phyloP scores from a whole-genome alignment of 2,797 vertebrate species.

The Tadarida brasiliensis region DNA sequence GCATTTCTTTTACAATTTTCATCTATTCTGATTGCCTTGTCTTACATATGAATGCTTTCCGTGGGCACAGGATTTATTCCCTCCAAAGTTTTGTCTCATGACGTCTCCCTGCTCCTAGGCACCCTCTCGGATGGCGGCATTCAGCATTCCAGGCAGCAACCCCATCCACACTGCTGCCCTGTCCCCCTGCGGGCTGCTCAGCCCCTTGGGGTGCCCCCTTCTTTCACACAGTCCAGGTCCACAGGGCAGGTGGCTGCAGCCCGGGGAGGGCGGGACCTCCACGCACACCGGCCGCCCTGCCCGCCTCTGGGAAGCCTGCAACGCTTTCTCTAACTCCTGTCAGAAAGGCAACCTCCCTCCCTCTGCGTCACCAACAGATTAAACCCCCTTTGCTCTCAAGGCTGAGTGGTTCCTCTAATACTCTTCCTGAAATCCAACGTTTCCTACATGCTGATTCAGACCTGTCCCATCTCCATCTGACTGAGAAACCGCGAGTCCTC shows the following conservation, averaged over 20 bases:
- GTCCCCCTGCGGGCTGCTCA: background rate
- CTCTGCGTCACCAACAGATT: slow-evolving; percentile 30
- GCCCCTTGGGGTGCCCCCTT: background rate
- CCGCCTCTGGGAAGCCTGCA: background rate
- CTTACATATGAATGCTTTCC: background rate
- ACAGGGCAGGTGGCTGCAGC: background rate
- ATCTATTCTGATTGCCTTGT: background rate
- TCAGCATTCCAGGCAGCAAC: background rate
- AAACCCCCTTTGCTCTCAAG: slow-evolving; percentile 29
- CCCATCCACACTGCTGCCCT: rapidly evolving
- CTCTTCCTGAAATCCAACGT: background rate
- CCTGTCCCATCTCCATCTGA: background rate
- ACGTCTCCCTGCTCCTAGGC: background rate
- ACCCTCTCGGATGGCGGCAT: background rate
- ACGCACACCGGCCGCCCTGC: background rate
- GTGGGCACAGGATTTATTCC: background rate
- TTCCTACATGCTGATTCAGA: background rate
- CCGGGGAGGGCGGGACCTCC: background rate
- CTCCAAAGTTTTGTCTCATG: background rate
- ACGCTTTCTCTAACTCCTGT: slow-evolving; percentile 30
- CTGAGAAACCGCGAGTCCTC: background rate
- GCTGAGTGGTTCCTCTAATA: background rate
- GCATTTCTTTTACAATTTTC: background rate
- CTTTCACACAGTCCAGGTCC: background rate
- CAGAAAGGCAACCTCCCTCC: slow-evolving; percentile 34